Evolutionary conservation across 2,113 vertebrate species (phyloP).

Genomic region (Montifringilla adamsi): DNA sequence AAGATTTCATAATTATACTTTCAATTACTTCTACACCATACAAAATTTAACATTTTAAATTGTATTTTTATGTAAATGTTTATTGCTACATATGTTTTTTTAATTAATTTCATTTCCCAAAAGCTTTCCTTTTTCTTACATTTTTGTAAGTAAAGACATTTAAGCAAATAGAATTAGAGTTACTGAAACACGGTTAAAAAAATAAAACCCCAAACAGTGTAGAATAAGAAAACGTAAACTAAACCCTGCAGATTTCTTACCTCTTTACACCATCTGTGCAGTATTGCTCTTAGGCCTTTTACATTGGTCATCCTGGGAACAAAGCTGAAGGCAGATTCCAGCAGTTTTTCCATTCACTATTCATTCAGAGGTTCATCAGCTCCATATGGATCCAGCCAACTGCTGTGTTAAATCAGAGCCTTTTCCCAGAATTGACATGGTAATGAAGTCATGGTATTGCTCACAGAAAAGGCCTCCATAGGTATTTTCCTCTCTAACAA

Average conservation of each 20-base stretch:
- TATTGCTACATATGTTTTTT: not conserved
- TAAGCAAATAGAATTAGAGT: conserved; percentile 1
- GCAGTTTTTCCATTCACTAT: conserved; percentile 94
- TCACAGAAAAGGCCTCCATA: conserved; percentile 76
- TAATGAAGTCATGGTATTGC: conserved; percentile 87
- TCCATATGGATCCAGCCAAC: conserved; percentile 89
- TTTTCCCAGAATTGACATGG: conserved; percentile 90
- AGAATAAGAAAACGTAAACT: conserved; percentile 49
- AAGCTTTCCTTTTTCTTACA: conserved; percentile 1
- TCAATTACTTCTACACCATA: conserved; percentile 11
- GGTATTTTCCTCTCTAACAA: conserved; percentile 75
- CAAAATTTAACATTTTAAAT: conserved; percentile 12
- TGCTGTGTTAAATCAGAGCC: conserved; percentile 87
- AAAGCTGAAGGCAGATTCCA: conserved; percentile 96
- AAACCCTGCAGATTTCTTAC: conserved; percentile 65
- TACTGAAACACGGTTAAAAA: conserved; percentile 1
- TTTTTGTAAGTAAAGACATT: not conserved
- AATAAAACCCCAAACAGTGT: not conserved
- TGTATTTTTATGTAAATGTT: conserved; percentile 23
- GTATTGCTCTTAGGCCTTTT: conserved; percentile 80
- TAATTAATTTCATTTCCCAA: not conserved
- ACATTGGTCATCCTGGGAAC: conserved; percentile 90
- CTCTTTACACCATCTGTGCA: conserved; percentile 91
- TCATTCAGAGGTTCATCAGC: conserved; percentile 89
- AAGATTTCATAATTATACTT: conserved; percentile 40